Percentiles rank a stretch among this genome's conserved stretches.
Evolutionary conservation across 2,797 vertebrate genomes (phyloP).

Genomic region (Halcyon leucocephala): DNA sequence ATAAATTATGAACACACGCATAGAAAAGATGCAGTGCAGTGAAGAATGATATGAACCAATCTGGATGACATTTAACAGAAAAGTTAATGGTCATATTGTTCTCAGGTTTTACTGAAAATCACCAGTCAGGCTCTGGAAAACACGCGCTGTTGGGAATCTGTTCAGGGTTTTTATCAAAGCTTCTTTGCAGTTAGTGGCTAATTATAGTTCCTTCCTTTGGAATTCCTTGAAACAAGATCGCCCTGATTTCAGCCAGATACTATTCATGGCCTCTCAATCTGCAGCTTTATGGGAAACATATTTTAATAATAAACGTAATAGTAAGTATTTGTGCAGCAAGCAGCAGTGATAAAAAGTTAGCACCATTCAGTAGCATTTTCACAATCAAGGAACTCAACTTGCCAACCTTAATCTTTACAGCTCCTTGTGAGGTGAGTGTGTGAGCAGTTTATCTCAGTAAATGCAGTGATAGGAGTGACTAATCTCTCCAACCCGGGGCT

Average conservation of each 20-base stretch:
- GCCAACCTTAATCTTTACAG: not conserved
- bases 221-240: slow-evolving; percentile 53
- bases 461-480: not conserved
- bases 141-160: not conserved
- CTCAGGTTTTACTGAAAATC: slow-evolving; percentile 37
- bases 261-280: not conserved
- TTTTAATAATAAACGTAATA: slow-evolving; percentile 46
- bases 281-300: not conserved
- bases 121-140: slow-evolving; percentile 50
- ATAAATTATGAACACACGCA: not conserved
- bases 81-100: slow-evolving; percentile 60
- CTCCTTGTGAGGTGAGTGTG: not conserved
- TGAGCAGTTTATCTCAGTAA: slow-evolving; percentile 8
- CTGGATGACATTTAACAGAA: slow-evolving; percentile 52
- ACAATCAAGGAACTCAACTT: not conserved
- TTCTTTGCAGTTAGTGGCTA: slow-evolving; percentile 48
- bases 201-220: slow-evolving; percentile 46
- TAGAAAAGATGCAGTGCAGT: slow-evolving; percentile 1
- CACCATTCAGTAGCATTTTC: not conserved
- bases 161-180: slow-evolving; percentile 55
- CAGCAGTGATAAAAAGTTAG: not conserved
- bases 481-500: not conserved
- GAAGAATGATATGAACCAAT: slow-evolving; percentile 24
- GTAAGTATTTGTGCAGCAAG: slow-evolving; percentile 10
- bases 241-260: slow-evolving; percentile 31